Conservation (phyloP, 2,797 vertebrate genomes). For the Martes flavigula region DNA sequence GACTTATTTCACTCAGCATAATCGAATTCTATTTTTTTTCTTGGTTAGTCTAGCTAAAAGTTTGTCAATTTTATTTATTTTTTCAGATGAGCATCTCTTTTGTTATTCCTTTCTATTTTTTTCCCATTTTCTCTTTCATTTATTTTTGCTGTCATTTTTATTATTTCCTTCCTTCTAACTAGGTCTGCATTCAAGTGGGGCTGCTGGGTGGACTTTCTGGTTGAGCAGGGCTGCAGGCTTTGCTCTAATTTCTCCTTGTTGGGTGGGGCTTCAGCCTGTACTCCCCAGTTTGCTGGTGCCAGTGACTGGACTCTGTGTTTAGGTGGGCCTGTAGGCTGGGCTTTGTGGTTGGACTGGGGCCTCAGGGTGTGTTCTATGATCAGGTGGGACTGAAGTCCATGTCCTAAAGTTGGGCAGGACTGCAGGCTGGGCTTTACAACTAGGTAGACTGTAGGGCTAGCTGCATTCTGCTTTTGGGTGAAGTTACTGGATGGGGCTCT, state of each 20-base stretch:
- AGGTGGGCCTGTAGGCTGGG: not conserved
- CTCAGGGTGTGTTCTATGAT: not conserved
- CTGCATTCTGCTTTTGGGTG: not conserved
- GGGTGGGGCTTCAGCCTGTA: not conserved
- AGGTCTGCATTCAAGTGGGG: not conserved
- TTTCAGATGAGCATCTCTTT: not conserved
- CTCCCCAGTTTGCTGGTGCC: not conserved
- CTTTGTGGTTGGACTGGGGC: too few relatives aligned
- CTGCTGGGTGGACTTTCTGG: not conserved
- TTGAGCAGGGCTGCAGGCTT: not conserved
- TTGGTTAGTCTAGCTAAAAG: not conserved
- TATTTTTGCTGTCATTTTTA: not conserved
- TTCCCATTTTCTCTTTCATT: not conserved
- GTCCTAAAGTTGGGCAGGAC: not conserved
- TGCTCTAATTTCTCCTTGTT: not conserved
- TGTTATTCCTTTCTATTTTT: not conserved
- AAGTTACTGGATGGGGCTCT: not conserved
- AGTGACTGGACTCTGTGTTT: not conserved
- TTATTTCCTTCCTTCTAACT: not conserved
- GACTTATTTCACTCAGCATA: too few relatives aligned
- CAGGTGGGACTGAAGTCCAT: not conserved
- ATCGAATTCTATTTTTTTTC: not conserved
- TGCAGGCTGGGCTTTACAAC: not conserved
- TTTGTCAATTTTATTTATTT: not conserved
- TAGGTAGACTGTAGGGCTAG: not conserved